Percentiles rank a stretch among this genome's conserved stretches.
phyloP scores from a whole-genome alignment of 2,797 vertebrate genomes.

The Acrossocheilus fasciatus region DNA sequence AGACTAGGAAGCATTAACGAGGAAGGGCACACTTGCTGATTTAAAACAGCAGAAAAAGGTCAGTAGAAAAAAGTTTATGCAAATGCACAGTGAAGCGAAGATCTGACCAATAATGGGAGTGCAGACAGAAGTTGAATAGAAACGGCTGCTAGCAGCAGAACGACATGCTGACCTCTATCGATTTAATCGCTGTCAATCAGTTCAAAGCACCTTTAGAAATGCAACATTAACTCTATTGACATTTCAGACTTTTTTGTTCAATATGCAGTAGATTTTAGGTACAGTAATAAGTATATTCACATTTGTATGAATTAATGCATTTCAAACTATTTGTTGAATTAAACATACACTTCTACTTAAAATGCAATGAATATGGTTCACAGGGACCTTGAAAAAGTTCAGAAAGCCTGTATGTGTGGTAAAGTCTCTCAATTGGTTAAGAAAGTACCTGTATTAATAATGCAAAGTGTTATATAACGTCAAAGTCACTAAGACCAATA shows the following conservation, averaged over 20 bases:
- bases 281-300: not conserved
- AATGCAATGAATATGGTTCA: constrained; percentile 17
- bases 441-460: constrained; percentile 27
- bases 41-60: constrained; percentile 1
- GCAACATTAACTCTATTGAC: not conserved
- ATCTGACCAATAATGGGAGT: not conserved
- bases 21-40: constrained; percentile 12
- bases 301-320: not conserved
- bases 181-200: not conserved
- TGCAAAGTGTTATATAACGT: constrained; percentile 23
- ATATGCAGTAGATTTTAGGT: not conserved
- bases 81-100: not conserved
- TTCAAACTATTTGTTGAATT: constrained; percentile 4
- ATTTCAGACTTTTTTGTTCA: not conserved
- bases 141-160: not conserved
- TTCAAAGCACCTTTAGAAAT: constrained; percentile 13
- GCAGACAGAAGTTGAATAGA: not conserved
- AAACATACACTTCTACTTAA: not conserved
- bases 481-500: not conserved
- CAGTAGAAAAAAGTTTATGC: constrained; percentile 8
- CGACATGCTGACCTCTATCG: not conserved
- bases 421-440: constrained; percentile 12
- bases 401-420: constrained; percentile 12
- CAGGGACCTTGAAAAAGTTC: not conserved
- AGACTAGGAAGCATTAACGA: constrained; percentile 1